Evolutionary conservation across 1,140 invertebrate genomes (phyloP), one percentile per base, ranked within the genome.

Genomic region (Akabosia matsudoensis): DNA sequence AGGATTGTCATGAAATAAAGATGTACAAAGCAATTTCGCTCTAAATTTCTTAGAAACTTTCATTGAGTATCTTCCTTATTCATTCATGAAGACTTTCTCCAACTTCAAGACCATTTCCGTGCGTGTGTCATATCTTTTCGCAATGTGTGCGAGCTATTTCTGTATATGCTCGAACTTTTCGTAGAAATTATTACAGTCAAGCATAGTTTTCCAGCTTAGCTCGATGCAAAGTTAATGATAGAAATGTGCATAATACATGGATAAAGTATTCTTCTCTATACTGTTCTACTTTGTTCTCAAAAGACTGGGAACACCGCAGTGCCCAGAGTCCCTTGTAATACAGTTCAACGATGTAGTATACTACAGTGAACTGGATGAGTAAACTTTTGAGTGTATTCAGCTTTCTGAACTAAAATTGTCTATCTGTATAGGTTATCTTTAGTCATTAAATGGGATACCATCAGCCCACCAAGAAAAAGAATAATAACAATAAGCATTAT

Each of bases 241-340:
- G 54, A 3, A 56, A 56, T 56, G 10, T 56, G 54, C 54, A 56
- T 56, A n/a, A 56, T 56, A 56, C 22, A 56, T 56, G 54, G 24
- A 56, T 56, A 56, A 3, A n/a, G n/a, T n/a, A n/a, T n/a, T n/a
- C n/a, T n/a, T n/a, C n/a, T n/a, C n/a, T n/a, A n/a, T n/a, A n/a
- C n/a, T n/a, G n/a, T n/a, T n/a, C n/a, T n/a, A n/a, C n/a, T n/a
- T n/a, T n/a, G n/a, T n/a, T n/a, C n/a, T n/a, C n/a, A n/a, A n/a
- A n/a, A n/a, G n/a, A n/a, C n/a, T n/a, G n/a, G n/a, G n/a, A n/a
- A n/a, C n/a, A n/a, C n/a, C n/a, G n/a, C n/a, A n/a, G n/a, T n/a
- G n/a, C n/a, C n/a, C n/a, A n/a, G n/a, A n/a, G n/a, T n/a, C n/a
- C n/a, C n/a, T n/a, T n/a, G n/a, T n/a, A n/a, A n/a, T n/a, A n/a